Evolutionary conservation across 2,113 vertebrate species (phyloP), one percentile per base, ranked within the genome.

Genomic region (Phrynocephalus versicolor): DNA sequence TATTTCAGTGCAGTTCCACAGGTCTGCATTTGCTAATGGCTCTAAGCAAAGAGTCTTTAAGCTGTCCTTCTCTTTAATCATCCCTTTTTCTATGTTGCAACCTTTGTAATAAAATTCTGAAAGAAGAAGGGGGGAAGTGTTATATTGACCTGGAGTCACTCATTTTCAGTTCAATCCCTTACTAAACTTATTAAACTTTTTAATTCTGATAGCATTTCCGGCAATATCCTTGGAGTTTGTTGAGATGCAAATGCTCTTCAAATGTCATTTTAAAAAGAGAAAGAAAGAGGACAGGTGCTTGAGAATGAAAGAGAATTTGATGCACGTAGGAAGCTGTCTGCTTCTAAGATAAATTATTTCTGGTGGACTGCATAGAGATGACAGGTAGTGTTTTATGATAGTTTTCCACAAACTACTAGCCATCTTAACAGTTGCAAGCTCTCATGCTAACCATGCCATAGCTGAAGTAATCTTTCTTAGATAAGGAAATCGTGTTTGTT

Each of bases 131-230:
- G 89, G 92, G 85, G 67, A 76, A 6, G 10, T 51, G 45, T 70
- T 88, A 60, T 39, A 79, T 58, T 89, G 86, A 91, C 85, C 75
- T 75, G 9, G 41, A 88, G 85, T 90, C 85, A 77, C 87, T 87
- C 69, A n/a, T 51, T 85, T 72, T 83, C 25, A 88, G 1, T 57
- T 87, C 89, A 92, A 92, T 91, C 55, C 18, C 1, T 90, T 51
- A 58, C 89, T 41, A n/a, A n/a, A n/a, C n/a, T n/a, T n/a, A 37
- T 33, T 82, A 62, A 62, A 58, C 39, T 82, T 87, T 37, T 88
- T 84, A 84, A 94, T 90, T 90, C 89, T 79, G 45, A 67, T 75
- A 73, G 51, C 33, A 88, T 82, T 35, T 12, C 10, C 51, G 86
- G 58, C 67, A 85, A 82, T 0, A 0, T 51, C 3, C 55, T 85